Evolutionary conservation across 2,113 vertebrate genomes (phyloP).

Genomic region (Tragelaphus imberbis): DNA sequence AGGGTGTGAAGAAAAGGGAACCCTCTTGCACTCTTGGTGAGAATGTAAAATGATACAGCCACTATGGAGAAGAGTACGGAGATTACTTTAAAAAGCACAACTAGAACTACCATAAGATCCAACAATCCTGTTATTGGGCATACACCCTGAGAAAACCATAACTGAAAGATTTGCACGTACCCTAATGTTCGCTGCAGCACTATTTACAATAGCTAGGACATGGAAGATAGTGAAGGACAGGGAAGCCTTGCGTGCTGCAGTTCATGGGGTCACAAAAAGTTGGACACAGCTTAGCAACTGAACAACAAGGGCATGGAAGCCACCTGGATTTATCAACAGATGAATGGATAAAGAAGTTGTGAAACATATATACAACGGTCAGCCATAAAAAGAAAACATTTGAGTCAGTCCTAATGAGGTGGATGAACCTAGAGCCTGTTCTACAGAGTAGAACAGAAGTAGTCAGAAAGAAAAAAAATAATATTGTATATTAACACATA

Average conservation of each 20-base stretch:
- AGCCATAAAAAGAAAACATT: neutral
- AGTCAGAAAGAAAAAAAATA: neutral
- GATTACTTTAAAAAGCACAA: neutral
- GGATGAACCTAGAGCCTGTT: neutral
- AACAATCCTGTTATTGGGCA: neutral
- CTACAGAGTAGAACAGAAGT: neutral
- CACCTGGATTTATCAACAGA: neutral
- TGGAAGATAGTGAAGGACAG: neutral
- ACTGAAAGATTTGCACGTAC: neutral
- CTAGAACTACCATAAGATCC: neutral
- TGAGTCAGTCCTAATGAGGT: neutral
- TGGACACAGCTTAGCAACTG: neutral
- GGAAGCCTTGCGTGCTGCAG: neutral
- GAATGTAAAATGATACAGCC: neutral
- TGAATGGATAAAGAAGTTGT: neutral
- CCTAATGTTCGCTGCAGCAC: neutral
- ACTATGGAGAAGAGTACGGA: neutral
- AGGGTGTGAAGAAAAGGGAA: neutral
- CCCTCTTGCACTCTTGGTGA: neutral
- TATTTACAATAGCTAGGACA: neutral
- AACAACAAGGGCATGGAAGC: neutral
- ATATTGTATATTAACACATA: neutral
- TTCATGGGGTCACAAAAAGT: neutral
- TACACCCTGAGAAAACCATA: neutral
- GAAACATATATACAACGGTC: neutral